phyloP scores from a whole-genome alignment of 2,797 vertebrate species.

The Tragopan temminckii region DNA sequence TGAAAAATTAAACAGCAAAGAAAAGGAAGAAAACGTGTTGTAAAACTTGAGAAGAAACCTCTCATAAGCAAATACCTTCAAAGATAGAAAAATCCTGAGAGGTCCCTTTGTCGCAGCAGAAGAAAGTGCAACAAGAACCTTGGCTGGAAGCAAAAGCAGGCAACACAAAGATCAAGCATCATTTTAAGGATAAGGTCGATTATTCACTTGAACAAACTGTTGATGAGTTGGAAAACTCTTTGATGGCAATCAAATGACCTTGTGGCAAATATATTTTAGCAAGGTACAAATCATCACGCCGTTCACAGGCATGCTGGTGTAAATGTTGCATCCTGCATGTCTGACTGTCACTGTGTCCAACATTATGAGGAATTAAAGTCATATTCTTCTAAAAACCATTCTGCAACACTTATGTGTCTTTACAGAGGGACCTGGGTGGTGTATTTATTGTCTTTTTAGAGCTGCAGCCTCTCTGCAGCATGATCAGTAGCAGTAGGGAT shows the following conservation, averaged over 20 bases:
- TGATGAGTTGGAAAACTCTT: neutral
- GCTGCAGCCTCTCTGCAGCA: neutral
- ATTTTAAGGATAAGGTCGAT: neutral
- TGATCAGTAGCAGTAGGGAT: neutral
- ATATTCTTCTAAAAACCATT: neutral
- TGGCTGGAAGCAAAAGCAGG: neutral
- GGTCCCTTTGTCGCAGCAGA: neutral
- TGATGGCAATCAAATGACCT: conserved; percentile 1
- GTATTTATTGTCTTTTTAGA: neutral
- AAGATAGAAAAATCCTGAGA: neutral
- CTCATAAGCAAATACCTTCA: neutral
- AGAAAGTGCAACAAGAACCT: neutral
- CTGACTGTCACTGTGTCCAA: neutral
- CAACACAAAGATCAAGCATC: neutral
- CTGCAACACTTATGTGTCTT: neutral
- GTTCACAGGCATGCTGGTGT: neutral
- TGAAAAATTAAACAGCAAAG: neutral
- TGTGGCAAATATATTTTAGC: neutral
- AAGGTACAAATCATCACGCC: conserved; percentile 19
- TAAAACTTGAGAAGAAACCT: neutral
- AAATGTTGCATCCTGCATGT: neutral
- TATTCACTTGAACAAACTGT: conserved; percentile 36
- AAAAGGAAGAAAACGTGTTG: neutral
- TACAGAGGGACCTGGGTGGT: neutral
- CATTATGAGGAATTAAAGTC: neutral